Evolutionary conservation across 2,888 invertebrate genomes (phyloP), one percentile per base, ranked within the genome.

Genomic region (Dynastes hyllus): DNA sequence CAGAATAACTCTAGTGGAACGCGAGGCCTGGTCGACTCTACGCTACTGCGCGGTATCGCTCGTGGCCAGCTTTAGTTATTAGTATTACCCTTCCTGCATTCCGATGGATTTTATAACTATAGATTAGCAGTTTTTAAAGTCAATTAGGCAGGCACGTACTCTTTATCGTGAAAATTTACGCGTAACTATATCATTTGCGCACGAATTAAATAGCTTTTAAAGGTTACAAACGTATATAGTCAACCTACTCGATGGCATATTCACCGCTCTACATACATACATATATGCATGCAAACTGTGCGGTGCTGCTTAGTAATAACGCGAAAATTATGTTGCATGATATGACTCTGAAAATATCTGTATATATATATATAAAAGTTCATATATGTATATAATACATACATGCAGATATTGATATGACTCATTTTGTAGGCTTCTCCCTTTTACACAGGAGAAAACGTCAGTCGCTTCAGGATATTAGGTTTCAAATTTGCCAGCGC

Each of bases 401-500:
- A 32, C 50, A 69, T 51, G 13, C n/a, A 69, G 11, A 29, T 69
- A 69, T 69, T 51, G 69, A 51, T 69, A 69, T 29, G 69, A 69
- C 51, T n/a, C n/a, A n/a, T n/a, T n/a, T n/a, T n/a, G n/a, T n/a
- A n/a, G n/a, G n/a, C n/a, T n/a, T n/a, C n/a, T n/a, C n/a, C n/a
- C n/a, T 51, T 69, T 69, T 3, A 51, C 69, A 69, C 22, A 51
- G 69, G 51, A 69, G 69, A 69, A 50, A 76, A 58, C 22, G 55
- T 22, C 55, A 58, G 81, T 79, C 81, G 80, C 80, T 79, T 69
- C 78, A 80, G 80, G 80, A 81, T 83, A 82, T 82, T 82, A 82
- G 80, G 77, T 79, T 80, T 80, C 80, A 82, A 82, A 83, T 80
- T 80, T 81, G 80, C 80, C 80, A 78, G 80, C 80, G 82, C 80